Evolutionary conservation across 1,140 invertebrate genomes (phyloP).

Genomic region (Scylla paramamosain): DNA sequence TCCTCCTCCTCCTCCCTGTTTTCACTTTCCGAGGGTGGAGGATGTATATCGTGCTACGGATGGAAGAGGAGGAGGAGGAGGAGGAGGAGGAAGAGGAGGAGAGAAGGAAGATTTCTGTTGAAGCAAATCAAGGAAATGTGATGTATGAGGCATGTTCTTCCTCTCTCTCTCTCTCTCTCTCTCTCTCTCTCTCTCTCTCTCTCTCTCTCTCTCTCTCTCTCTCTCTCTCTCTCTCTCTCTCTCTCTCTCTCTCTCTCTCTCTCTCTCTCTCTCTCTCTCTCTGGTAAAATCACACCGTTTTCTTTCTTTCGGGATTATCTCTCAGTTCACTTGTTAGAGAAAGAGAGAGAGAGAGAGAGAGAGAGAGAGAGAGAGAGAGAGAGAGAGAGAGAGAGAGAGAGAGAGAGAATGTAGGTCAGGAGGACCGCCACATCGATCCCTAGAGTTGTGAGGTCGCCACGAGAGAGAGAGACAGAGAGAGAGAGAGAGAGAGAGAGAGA

Average conservation of each 20-base stretch:
- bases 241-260: slow-evolving; percentile 3
- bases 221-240: background rate
- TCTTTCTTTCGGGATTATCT: background rate
- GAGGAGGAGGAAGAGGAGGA: no score
- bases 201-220: slow-evolving; percentile 1
- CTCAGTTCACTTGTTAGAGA: background rate
- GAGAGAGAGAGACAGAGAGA: background rate
- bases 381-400: background rate
- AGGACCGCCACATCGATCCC: slow-evolving; percentile 7
- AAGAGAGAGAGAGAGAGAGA: background rate
- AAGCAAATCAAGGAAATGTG: background rate
- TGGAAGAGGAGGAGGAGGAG: background rate
- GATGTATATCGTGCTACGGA: background rate
- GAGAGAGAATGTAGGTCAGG: background rate
- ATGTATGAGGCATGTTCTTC: background rate
- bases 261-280: slow-evolving; percentile 9
- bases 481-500: background rate
- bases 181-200: slow-evolving; percentile 1
- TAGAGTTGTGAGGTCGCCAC: background rate
- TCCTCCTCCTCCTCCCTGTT: slow-evolving; percentile 8
- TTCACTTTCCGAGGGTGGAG: background rate
- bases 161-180: slow-evolving; percentile 8
- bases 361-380: background rate
- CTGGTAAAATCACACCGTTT: background rate
- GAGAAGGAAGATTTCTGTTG: background rate